Evolutionary conservation across 2,888 invertebrate genomes (phyloP).

Genomic region (Caenorhabditis zanzibari): DNA sequence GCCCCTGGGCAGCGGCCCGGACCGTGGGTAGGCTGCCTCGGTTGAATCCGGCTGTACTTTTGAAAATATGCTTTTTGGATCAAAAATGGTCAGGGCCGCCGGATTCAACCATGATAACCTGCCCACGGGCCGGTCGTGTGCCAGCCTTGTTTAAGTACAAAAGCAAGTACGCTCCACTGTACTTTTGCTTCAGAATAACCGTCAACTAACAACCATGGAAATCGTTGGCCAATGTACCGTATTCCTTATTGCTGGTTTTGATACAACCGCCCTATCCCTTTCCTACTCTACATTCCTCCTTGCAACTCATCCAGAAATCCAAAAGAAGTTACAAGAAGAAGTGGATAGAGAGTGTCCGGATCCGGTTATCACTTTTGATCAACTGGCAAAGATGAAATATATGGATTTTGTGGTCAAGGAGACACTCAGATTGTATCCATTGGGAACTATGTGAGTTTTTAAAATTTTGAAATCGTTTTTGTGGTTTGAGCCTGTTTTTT

Average conservation of each 20-base stretch:
- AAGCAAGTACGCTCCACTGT: no score
- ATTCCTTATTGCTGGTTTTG: constrained; percentile 85
- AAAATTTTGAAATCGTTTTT: no score
- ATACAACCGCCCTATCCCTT: constrained; percentile 85
- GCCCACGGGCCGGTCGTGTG: no score
- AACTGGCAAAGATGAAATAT: constrained; percentile 66
- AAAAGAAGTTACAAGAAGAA: constrained; percentile 66
- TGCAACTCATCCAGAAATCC: constrained; percentile 83
- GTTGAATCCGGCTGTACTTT: no score
- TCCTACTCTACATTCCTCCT: constrained; percentile 85
- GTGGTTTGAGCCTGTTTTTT: no score
- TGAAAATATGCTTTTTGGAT: no score
- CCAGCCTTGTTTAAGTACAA: no score
- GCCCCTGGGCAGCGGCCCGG: no score
- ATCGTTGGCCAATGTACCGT: constrained; percentile 84
- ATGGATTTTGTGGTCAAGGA: constrained; percentile 72
- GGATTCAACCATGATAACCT: no score
- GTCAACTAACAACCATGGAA: constrained; percentile 73
- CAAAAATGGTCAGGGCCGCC: no score
- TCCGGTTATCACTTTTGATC: constrained; percentile 61
- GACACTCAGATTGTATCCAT: constrained; percentile 68
- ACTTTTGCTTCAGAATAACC: no score
- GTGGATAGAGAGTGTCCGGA: constrained; percentile 60
- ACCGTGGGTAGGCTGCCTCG: no score
- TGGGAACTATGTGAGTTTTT: constrained; percentile 65